Evolutionary conservation across 1,140 invertebrate genomes (phyloP), one percentile per base, ranked within the genome.

Genomic region (Drosophila grimshawi): DNA sequence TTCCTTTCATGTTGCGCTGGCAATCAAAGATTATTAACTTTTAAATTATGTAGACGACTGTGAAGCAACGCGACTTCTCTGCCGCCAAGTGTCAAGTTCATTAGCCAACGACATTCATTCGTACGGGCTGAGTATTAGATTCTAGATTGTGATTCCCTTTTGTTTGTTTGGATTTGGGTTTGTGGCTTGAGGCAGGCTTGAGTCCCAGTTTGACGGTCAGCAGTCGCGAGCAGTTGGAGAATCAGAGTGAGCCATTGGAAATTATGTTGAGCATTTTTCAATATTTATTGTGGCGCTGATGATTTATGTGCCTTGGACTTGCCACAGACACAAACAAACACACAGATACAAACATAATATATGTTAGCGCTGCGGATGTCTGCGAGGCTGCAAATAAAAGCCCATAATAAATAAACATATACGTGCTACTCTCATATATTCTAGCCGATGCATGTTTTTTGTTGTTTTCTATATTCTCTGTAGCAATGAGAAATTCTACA

Each of bases 401-500:
- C 64, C 43, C 48, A 73, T 65, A 68, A 81, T 63, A 69, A 80
- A 73, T 79, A 79, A 79, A 76, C 79, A 83, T 82, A 72, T 79
- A 76, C 67, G 52, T 43, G 27, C 56, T 39, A 19, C 19, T 19
- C 19, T 19, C 19, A 73, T 65, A 62, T 53, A 69, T 69, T 74
- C 73, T 76, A 69, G 43, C 52, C 67, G 37, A 43, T 70, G 43
- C 43, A 19, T 39, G 29, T 56, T 11, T 37, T 10, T 60, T 11
- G 3, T 5, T 45, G 4, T 65, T 35, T 51, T 61, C 52, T 72
- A 19, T 19, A 19, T 8, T 77, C 56, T 76, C 93, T 93, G 4
- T 94, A 97, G 97, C 90, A 98, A 98, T 92, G 97, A 98, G 93
- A 98, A 98, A 89, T 98, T 96, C 93, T 99, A 99, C 94, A 98